Base-by-base conservation (phyloP, 2,113 vertebrate genomes). In the Rissa tridactyla region DNA sequence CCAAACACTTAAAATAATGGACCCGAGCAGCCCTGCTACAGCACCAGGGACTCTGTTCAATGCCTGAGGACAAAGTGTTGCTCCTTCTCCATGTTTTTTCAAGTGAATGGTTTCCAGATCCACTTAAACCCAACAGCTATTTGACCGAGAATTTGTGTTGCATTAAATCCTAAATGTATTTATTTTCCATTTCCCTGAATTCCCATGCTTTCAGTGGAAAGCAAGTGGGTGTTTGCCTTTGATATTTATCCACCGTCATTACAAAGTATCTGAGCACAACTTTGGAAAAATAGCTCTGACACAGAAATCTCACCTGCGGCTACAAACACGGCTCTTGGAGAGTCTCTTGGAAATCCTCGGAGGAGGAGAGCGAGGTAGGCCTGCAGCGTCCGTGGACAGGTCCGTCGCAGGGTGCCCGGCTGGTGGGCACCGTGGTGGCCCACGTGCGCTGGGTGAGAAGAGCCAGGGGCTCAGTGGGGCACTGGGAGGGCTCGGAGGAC, bases 341-440 rank as follows among this genome's bases (percentile, higher is more conserved):
- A 52, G 13, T 4, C 22, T 42, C 52, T 47, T 34, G 25, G 13
- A 42, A 36, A 20, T 8, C 44, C 52, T 55, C 9, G 4, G 44
- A 6, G 7, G 47, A 34, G 76, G 32, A 42, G 58, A 2, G 13
- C 0, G 12, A 72, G 60, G 7, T 3, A 6, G 30, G 30, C 22
- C n/a, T 3, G 5, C 1, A 6, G 61, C 18, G 7, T 5, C 23
- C 29, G 20, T 7, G 23, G 64, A 58, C 18, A 0, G 0, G 36
- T 10, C 60, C 13, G 32, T 15, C 9, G 3, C 3, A 4, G 78
- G 73, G 5, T 7, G 51, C 66, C 5, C 0, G 9, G 68, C 1
- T 8, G 47, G 30, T 10, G 76, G n/a, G 2, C 7, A 66, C 29
- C 16, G 1, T 1, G 32, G 40, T 7, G 72, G 42, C 34, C 25